Conservation (phyloP, 2,113 vertebrate species). For the Anser cygnoides region DNA sequence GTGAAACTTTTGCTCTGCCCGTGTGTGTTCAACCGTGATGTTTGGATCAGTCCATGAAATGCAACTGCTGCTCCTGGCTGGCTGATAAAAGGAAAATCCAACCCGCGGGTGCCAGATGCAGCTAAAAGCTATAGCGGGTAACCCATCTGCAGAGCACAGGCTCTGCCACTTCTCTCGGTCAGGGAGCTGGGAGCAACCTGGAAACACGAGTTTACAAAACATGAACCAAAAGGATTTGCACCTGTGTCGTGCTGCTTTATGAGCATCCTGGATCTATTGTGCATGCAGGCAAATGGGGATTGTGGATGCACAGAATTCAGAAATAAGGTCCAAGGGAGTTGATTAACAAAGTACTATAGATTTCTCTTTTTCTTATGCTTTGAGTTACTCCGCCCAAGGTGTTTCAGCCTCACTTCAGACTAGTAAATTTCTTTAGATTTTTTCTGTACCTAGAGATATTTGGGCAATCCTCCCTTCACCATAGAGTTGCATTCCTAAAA, state of each 20-base stretch:
- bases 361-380: not conserved
- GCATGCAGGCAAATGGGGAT: rapidly evolving
- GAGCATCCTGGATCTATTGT: not conserved
- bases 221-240: not conserved
- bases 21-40: not conserved
- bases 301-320: not conserved
- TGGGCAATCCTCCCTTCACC: not conserved
- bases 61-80: not conserved
- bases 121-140: not conserved
- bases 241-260: not conserved
- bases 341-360: not conserved
- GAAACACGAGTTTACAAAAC: not conserved
- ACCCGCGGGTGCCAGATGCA: not conserved
- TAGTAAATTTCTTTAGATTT: not conserved
- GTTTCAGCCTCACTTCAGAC: not conserved
- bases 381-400: not conserved
- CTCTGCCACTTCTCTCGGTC: not conserved
- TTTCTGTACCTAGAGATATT: not conserved
- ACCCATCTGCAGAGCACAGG: not conserved
- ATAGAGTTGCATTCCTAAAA: not conserved
- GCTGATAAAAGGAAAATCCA: not conserved
- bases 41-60: not conserved
- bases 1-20: not conserved
- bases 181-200: not conserved
- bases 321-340: not conserved